These are phyloP conservation scores for Xylophagus ater DNA, from an alignment of 2,888 invertebrate species.

Conservation along the genomic window DNA sequence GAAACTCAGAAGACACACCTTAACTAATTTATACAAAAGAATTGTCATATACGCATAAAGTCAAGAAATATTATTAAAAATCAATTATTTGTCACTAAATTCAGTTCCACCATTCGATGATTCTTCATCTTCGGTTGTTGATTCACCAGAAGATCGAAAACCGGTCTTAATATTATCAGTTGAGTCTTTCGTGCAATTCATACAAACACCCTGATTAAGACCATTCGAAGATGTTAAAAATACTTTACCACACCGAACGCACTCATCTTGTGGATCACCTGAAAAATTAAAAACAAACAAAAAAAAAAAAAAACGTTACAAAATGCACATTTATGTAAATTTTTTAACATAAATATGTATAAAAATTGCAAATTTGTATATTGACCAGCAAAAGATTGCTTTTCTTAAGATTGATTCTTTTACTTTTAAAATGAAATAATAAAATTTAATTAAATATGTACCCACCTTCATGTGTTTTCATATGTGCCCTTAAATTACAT, in stretches of 20 bases:
- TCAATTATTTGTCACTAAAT: constrained; percentile 28
- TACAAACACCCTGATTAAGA: constrained; percentile 34
- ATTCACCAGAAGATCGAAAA: constrained; percentile 30
- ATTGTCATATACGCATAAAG: no score
- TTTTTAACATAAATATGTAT: background rate
- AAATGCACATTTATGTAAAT: no score
- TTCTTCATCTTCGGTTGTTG: constrained; percentile 32
- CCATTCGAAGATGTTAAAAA: constrained; percentile 35
- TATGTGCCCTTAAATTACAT: constrained; percentile 59
- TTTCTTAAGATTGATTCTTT: background rate
- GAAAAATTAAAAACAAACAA: constrained; percentile 10
- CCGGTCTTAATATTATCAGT: constrained; percentile 25
- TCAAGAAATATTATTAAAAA: no score
- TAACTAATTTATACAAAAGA: no score
- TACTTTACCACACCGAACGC: constrained; percentile 47
- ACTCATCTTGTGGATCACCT: constrained; percentile 52
- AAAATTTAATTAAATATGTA: no score
- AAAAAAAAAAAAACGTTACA: background rate
- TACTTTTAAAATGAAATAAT: constrained; percentile 1
- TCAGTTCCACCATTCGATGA: constrained; percentile 32
- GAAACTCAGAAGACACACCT: no score
- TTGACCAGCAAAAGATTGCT: background rate
- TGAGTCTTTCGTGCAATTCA: constrained; percentile 30
- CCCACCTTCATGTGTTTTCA: constrained; percentile 62
- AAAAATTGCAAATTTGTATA: background rate